Base-by-base conservation (phyloP, 2,113 vertebrate genomes). In the Neodontobutis hainanensis region DNA sequence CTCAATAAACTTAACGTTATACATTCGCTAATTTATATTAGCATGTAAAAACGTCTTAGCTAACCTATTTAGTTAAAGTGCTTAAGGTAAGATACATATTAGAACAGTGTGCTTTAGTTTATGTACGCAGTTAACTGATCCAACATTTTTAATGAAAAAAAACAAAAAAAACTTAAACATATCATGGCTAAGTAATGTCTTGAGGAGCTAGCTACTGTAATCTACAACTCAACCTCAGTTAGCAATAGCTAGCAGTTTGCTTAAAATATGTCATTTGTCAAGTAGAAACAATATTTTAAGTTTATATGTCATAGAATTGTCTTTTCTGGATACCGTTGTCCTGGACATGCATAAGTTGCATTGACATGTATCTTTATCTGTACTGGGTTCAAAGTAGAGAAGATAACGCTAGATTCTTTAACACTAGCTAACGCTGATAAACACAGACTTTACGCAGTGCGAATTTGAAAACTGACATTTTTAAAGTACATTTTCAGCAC, bases 161-260 rank as follows among this genome's bases (percentile, higher is more conserved):
- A 14, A 16, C 9, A 47, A 49, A 8, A 1, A 14, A 49, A 10
- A 6, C 0, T n/a, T 12, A 4, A 11, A 12, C 48, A 12, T 19
- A 52, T 27, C 19, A 27, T 27, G 11, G 47, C 48, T 19, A 61
- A 60, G 73, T 51, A 43, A 11, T 72, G 57, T 69, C 48, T n/a
- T 67, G 55, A 16, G 53, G 15, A 45, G 68, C 72, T 65, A 55
- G 68, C 72, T 65, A 61, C 57, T 45, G 56, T 57, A 40, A 68
- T 61, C 50, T 63, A 19, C 38, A 67, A 61, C 64, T 57, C 44
- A 50, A 32, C 49, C 19, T 38, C 76, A 67, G 57, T 78, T 85
- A 83, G 84, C 84, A 5, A 44, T 0, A 12, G 77, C 70, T 82
- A 78, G 34, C 68, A 12, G 48, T 10, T 52, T n/a, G 58, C 47